Conservation (phyloP, 1,140 invertebrate species). For the Calosoma granatense region DNA sequence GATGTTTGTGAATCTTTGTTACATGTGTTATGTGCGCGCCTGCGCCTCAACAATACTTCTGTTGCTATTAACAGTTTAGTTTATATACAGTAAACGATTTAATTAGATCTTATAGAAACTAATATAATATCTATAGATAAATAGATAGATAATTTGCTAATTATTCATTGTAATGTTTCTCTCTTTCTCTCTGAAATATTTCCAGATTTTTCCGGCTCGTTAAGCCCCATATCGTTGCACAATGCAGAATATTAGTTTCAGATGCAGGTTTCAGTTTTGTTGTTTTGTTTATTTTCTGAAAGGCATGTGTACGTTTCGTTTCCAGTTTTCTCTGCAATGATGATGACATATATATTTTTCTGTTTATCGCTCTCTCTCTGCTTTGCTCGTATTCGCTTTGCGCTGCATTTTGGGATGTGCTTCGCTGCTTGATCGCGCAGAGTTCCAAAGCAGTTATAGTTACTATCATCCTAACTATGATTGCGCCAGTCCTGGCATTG, state of each 20-base stretch:
- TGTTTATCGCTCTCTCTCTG: constrained; percentile 26
- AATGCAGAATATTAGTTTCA: constrained; percentile 20
- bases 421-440: neutral
- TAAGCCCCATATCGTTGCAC: constrained; percentile 30
- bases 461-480: neutral
- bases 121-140: too few relatives aligned
- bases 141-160: too few relatives aligned
- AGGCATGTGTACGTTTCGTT: constrained; percentile 16
- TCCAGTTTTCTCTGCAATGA: neutral
- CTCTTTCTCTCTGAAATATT: constrained; percentile 19
- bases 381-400: constrained; percentile 25
- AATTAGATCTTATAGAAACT: too few relatives aligned
- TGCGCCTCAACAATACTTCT: too few relatives aligned
- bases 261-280: constrained; percentile 27
- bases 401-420: constrained; percentile 12
- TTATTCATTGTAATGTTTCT: too few relatives aligned
- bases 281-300: too few relatives aligned
- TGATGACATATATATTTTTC: constrained; percentile 15
- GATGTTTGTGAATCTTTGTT: too few relatives aligned
- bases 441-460: neutral
- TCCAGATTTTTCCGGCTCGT: constrained; percentile 35
- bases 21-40: too few relatives aligned
- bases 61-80: too few relatives aligned
- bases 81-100: too few relatives aligned
- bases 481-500: neutral